Evolutionary conservation across 1,140 invertebrate species (phyloP), one percentile per base, ranked within the genome.

Genomic region (Ladona fulva): DNA sequence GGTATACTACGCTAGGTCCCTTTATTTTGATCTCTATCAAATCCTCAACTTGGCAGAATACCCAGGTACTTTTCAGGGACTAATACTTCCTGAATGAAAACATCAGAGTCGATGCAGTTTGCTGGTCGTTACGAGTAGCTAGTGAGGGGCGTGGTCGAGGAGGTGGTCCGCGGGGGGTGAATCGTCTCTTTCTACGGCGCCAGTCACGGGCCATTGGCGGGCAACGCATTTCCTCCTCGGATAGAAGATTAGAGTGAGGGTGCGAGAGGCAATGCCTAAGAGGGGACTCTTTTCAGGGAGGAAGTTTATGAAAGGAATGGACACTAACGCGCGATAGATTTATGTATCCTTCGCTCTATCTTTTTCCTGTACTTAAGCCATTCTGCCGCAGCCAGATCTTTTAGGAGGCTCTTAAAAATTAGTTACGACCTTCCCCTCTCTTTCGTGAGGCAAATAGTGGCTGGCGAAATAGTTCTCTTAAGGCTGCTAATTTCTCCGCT

Each of bases 221-320:
- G 52, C 52, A 66, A 66, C 52, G 52, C 52, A 66, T 12, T 66
- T 66, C 52, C 52, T 66, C 16, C 52, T 66, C 52, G 52, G 16
- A 66, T 66, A 66, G 52, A 22, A 22, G 16, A 66, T 16, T 16
- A 66, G 52, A 66, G 52, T 5, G 52, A 22, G 52, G 16, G n/a
- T 66, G 52, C 3, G 14, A 22, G 52, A 22, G 52, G 14, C n/a
- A 12, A 66, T 3, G 52, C n/a, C n/a, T 10, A 52, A 52, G 44
- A 19, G 19, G 44, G 44, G 44, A 52, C 1, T 22, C 52, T 66
- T 22, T 66, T 22, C 52, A 66, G 52, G n/a, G 52, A 66, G 52
- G 52, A 66, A 66, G 52, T 66, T 66, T 66, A 66, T 66, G 52
- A 66, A 66, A 66, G 52, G 52, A 66, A 66, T 66, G 52, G 52